phyloP scores from a whole-genome alignment of 2,888 invertebrate genomes.

The Carterocephalus palaemon region DNA sequence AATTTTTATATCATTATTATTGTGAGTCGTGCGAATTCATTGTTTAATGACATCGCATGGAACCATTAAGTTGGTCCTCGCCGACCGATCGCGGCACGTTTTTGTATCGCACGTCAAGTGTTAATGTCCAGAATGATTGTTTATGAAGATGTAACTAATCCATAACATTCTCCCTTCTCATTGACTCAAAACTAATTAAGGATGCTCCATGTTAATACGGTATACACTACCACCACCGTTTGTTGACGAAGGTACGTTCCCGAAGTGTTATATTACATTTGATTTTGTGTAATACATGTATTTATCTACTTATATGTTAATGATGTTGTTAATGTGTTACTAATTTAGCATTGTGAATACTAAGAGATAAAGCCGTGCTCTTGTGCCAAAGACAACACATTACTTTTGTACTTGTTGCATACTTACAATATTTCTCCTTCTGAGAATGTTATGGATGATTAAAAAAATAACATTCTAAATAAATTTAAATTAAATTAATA shows the following conservation, averaged over 20 bases:
- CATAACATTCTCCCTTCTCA: conserved; percentile 79
- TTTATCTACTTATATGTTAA: conserved; percentile 54
- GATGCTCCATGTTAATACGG: conserved; percentile 76
- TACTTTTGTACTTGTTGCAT: conserved; percentile 21
- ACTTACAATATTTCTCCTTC: conserved; percentile 29
- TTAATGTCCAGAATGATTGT: conserved; percentile 49
- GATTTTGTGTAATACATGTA: conserved; percentile 69
- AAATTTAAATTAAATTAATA: conserved; percentile 33
- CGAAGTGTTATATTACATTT: conserved; percentile 63
- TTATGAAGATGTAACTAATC: conserved; percentile 73
- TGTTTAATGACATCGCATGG: background rate
- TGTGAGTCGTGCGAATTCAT: background rate
- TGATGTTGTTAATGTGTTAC: conserved; percentile 57
- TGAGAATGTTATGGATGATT: conserved; percentile 75
- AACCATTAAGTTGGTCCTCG: conserved; percentile 26
- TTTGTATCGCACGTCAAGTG: conserved; percentile 49
- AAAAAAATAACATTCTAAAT: conserved; percentile 22
- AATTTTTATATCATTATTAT: background rate
- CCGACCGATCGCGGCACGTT: conserved; percentile 42
- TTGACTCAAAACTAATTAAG: conserved; percentile 78
- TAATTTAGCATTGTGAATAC: conserved; percentile 46
- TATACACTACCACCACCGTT: conserved; percentile 74
- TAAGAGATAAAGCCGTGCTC: conserved; percentile 45
- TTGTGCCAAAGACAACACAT: conserved; percentile 56
- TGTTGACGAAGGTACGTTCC: conserved; percentile 74